Evolutionary conservation across 2,888 invertebrate species (phyloP), one percentile per base, ranked within the genome.

Genomic region (Thalpophila matura): DNA sequence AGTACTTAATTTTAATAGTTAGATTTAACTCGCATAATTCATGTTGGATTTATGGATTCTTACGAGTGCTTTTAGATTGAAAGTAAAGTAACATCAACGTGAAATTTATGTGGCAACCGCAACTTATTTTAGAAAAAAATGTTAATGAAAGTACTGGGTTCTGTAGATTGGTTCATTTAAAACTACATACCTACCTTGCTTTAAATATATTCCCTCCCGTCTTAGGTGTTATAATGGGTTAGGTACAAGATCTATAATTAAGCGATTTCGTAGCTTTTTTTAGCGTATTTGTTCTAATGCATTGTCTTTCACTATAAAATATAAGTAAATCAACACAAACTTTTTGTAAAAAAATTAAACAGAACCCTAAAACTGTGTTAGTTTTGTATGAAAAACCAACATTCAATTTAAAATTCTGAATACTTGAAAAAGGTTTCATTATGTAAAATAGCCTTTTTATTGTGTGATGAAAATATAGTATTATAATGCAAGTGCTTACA

Each of bases 91-190:
- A 47, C n/a, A n/a, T 56, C 51, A 51, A 38, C 31, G 26, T 12
- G 35, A 27, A 37, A 64, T 68, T 72, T 64, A 72, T 64, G 37
- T 42, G 31, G 20, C 40, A 27, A 27, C 31, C 40, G 7, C 18
- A 55, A 70, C 62, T 40, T 45, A 40, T 62, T 45, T 9, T 3
- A n/a, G 38, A 70, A 62, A 67, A 69, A 47, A 46, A 35, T 24
- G 18, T 14, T 40, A 54, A 38, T 62, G 20, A 53, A 54, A 26
- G 31, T 3, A 35, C 3, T 31, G 20, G 24, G 42, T 53, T 61
- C 12, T 37, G 20, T 37, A 60, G 35, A 40, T 65, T 16, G 9
- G 6, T 22, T 31, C 1, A 14, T 14, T 22, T 12, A 4, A 10
- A 16, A 31, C 3, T 42, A n/a, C 6, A 3, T 33, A n/a, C n/a